Evolutionary conservation across 1,140 invertebrate species (phyloP).

Genomic region (Sitobion miscanthi): DNA sequence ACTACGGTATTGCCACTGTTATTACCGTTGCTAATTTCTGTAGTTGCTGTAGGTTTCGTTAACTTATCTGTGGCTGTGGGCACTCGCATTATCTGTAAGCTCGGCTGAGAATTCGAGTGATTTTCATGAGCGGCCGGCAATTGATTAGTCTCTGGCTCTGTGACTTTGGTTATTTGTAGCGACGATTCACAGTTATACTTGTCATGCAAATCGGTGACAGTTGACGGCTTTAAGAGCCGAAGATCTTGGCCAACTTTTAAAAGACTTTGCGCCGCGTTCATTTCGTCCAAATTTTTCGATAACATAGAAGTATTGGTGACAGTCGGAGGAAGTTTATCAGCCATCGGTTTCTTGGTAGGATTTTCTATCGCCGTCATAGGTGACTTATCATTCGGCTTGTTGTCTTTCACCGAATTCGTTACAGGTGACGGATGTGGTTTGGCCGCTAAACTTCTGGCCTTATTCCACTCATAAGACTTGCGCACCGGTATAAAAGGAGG

Average conservation of each 20-base stretch:
- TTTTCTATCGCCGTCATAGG: neutral
- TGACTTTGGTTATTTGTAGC: conserved; percentile 49
- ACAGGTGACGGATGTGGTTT: neutral
- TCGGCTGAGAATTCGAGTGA: conserved; percentile 2
- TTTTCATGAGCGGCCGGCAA: neutral
- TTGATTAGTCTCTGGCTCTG: conserved; percentile 29
- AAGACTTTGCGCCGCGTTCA: conserved; percentile 42
- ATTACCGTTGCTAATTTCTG: neutral
- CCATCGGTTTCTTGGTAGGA: neutral
- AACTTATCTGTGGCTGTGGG: neutral
- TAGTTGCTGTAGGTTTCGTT: neutral
- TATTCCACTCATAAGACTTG: conserved; percentile 50
- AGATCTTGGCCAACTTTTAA: conserved; percentile 37
- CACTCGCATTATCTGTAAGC: conserved; percentile 45
- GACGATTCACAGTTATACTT: conserved; percentile 48
- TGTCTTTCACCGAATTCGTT: neutral
- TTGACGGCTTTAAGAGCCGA: neutral
- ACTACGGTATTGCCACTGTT: neutral
- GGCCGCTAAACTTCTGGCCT: conserved; percentile 15
- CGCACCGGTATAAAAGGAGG: conserved; percentile 47
- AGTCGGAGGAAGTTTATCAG: neutral
- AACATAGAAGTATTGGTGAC: neutral
- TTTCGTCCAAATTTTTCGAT: conserved; percentile 25
- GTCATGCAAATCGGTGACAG: neutral
- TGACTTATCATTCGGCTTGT: neutral